Evolutionary conservation across 1,140 invertebrate species (phyloP).

Genomic region (Amyelois transitella): DNA sequence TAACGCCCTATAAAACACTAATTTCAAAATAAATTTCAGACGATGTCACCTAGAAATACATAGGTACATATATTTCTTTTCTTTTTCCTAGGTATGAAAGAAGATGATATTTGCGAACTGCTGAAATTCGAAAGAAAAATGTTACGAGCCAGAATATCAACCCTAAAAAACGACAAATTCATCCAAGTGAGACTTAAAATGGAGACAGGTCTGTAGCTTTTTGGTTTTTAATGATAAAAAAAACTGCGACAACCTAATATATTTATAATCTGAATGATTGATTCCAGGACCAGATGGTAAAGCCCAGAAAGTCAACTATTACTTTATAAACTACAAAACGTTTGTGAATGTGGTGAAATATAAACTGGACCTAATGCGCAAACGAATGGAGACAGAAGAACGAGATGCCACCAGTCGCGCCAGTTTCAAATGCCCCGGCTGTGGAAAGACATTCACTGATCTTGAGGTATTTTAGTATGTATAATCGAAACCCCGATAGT

Average conservation of each 20-base stretch:
- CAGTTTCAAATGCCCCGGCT: conserved; percentile 94
- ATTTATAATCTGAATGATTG: too few species aligned
- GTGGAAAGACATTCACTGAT: conserved; percentile 93
- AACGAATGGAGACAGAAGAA: conserved; percentile 96
- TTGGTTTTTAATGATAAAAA: too few species aligned
- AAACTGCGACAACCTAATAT: too few species aligned
- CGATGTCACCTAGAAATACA: not conserved
- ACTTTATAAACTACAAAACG: conserved; percentile 97
- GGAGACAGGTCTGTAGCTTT: conserved; percentile 82
- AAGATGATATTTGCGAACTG: conserved; percentile 95
- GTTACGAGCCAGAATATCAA: conserved; percentile 89
- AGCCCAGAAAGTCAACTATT: conserved; percentile 97
- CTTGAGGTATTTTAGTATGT: conserved; percentile 76
- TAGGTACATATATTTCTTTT: conserved; percentile 9
- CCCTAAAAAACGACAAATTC: conserved; percentile 94
- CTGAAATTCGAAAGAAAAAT: conserved; percentile 97
- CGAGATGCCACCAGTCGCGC: conserved; percentile 94
- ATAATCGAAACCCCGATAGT: too few species aligned
- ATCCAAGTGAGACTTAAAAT: conserved; percentile 94
- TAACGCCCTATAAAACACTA: too few species aligned
- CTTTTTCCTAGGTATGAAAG: conserved; percentile 87
- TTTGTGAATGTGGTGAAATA: conserved; percentile 99
- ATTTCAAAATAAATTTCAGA: too few species aligned
- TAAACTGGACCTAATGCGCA: conserved; percentile 95
- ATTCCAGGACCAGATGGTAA: conserved; percentile 88